Percentiles rank a stretch among this genome's conserved stretches.
These are phyloP conservation scores for Philypnodon macrostomus DNA, from an alignment of 2,797 vertebrate species.

Conservation along the genomic window DNA sequence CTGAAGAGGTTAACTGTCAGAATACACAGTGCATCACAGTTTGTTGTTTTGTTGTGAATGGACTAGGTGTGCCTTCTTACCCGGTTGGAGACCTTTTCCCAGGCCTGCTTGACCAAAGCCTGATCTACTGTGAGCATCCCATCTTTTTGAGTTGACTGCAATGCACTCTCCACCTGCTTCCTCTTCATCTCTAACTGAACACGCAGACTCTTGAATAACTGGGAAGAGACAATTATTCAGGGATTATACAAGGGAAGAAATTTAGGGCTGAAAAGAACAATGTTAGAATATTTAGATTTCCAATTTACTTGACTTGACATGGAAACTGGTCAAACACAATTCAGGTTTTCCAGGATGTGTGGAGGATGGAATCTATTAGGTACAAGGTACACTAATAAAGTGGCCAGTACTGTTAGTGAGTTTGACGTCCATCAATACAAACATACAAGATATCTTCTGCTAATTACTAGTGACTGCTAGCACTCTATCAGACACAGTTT, in stretches of 20 bases:
- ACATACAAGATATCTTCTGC: slow-evolving; percentile 11
- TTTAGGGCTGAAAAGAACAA: too few species aligned
- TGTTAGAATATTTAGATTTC: too few species aligned
- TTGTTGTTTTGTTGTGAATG: background rate
- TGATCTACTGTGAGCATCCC: slow-evolving; percentile 95
- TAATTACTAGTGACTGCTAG: slow-evolving; percentile 33
- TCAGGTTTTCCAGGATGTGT: background rate
- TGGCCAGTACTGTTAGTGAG: too few species aligned
- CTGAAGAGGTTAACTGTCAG: too few species aligned
- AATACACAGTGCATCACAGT: too few species aligned
- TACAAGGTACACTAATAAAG: too few species aligned
- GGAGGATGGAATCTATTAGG: slow-evolving; percentile 4
- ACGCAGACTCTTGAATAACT: slow-evolving; percentile 89
- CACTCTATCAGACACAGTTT: slow-evolving; percentile 21
- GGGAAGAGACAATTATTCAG: slow-evolving; percentile 23
- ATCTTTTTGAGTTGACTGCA: slow-evolving; percentile 88
- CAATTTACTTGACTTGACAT: too few species aligned
- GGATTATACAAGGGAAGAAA: too few species aligned
- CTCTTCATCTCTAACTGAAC: slow-evolving; percentile 88
- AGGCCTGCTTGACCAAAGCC: slow-evolving; percentile 92
- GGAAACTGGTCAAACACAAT: slow-evolving; percentile 10
- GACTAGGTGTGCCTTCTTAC: slow-evolving; percentile 68
- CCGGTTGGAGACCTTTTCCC: slow-evolving; percentile 88
- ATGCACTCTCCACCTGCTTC: slow-evolving; percentile 82
- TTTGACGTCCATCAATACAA: too few species aligned